Percentiles rank a stretch among this genome's conserved stretches.
These are phyloP conservation scores for Brenthis ino DNA, from an alignment of 2,888 invertebrate species.

Conservation along the genomic window DNA sequence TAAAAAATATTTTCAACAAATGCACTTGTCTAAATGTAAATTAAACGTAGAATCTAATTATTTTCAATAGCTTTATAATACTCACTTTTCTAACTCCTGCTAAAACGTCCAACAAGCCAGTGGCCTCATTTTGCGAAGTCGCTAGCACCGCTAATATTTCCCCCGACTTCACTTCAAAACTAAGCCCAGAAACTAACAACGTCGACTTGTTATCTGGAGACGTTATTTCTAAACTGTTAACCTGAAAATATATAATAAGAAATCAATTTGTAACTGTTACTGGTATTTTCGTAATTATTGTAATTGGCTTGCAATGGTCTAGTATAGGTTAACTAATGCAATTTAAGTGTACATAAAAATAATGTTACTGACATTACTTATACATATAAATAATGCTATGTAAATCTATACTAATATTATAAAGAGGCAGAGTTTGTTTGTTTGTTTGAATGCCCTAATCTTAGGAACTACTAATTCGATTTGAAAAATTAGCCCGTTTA, in stretches of 20 bases:
- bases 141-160: slow-evolving; percentile 95
- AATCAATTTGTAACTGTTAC: too few relatives aligned
- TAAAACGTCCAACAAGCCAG: slow-evolving; percentile 91
- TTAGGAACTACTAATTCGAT: too few relatives aligned
- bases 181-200: slow-evolving; percentile 87
- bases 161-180: slow-evolving; percentile 94
- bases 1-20: too few relatives aligned
- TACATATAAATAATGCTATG: too few relatives aligned
- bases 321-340: neutral
- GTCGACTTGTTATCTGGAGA: slow-evolving; percentile 79
- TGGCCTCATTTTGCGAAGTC: slow-evolving; percentile 93
- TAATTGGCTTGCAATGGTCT: neutral
- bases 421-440: too few relatives aligned
- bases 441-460: too few relatives aligned
- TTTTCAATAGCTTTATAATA: neutral
- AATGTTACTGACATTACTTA: too few relatives aligned
- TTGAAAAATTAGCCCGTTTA: too few relatives aligned
- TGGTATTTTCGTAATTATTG: neutral
- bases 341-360: neutral
- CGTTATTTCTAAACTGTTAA: slow-evolving; percentile 85
- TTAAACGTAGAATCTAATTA: too few relatives aligned
- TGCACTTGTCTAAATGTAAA: too few relatives aligned
- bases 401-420: too few relatives aligned
- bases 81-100: slow-evolving; percentile 86
- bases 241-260: slow-evolving; percentile 55